A percentile compares a stretch with the other conserved stretches of the same genome.
Evolutionary conservation across 2,888 invertebrate genomes (phyloP).

Genomic region (Parnassius apollo): DNA sequence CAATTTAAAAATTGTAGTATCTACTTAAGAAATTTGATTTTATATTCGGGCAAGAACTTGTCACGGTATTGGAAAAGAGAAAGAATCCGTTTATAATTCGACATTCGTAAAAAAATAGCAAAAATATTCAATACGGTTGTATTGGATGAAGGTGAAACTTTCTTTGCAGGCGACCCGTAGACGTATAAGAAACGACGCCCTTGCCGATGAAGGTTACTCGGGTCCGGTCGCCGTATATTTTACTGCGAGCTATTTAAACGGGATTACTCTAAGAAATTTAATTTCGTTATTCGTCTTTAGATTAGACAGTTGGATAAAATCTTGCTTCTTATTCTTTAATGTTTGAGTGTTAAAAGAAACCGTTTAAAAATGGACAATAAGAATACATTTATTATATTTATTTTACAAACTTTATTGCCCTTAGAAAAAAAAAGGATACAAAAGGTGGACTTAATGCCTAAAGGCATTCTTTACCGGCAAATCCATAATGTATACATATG

Average conservation of each 20-base stretch:
- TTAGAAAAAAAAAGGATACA: too few species aligned
- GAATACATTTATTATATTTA: too few species aligned
- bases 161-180: constrained; percentile 19
- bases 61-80: neutral
- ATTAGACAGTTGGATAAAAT: constrained; percentile 1
- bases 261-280: constrained; percentile 19
- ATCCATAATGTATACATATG: too few species aligned
- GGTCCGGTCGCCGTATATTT: constrained; percentile 20
- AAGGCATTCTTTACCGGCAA: too few species aligned
- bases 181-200: constrained; percentile 25
- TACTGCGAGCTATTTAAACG: constrained; percentile 13
- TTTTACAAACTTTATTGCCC: too few species aligned
- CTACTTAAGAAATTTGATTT: neutral
- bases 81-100: constrained; percentile 15
- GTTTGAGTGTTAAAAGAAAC: neutral
- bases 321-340: constrained; percentile 1
- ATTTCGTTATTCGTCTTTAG: constrained; percentile 7
- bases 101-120: constrained; percentile 2
- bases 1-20: too few species aligned
- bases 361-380: too few species aligned
- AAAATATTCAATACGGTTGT: constrained; percentile 15
- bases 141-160: constrained; percentile 21
- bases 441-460: too few species aligned
- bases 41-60: neutral
- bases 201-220: constrained; percentile 24